Percentiles rank a stretch among this genome's conserved stretches.
Conservation (phyloP, 35 echinoderm and acorn worm genomes). For the Heliocidaris tuberculata region DNA sequence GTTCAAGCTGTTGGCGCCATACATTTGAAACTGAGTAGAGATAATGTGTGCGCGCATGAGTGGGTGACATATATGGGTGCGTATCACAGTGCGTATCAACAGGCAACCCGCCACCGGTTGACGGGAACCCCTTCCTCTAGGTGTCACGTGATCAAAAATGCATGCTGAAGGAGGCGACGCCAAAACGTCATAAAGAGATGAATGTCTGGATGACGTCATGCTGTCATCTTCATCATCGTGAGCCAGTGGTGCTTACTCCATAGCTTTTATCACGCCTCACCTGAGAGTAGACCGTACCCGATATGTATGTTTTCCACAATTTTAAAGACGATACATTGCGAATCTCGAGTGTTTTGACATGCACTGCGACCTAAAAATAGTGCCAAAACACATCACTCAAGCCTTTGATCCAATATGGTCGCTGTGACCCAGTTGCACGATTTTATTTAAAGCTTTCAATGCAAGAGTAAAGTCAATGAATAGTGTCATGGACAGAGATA, state of each 20-base stretch:
- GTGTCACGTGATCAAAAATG: neutral
- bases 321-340: neutral
- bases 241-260: neutral
- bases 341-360: neutral
- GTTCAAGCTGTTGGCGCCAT: neutral
- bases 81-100: neutral
- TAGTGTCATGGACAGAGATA: neutral
- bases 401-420: neutral
- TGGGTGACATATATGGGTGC: neutral
- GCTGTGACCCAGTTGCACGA: neutral
- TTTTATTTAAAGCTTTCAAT: neutral
- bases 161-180: neutral
- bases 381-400: neutral
- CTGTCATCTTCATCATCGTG: neutral
- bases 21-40: neutral
- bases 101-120: neutral
- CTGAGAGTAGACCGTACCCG: neutral
- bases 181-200: slow-evolving; percentile 11
- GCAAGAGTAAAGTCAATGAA: neutral
- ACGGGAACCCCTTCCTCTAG: neutral
- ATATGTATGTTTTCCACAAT: neutral
- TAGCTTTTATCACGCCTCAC: neutral
- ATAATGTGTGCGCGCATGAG: neutral
- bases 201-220: neutral
- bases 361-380: neutral